Evolutionary conservation across 2,797 vertebrate species (phyloP), one percentile per base, ranked within the genome.

Genomic region (Coregonus sp.): DNA sequence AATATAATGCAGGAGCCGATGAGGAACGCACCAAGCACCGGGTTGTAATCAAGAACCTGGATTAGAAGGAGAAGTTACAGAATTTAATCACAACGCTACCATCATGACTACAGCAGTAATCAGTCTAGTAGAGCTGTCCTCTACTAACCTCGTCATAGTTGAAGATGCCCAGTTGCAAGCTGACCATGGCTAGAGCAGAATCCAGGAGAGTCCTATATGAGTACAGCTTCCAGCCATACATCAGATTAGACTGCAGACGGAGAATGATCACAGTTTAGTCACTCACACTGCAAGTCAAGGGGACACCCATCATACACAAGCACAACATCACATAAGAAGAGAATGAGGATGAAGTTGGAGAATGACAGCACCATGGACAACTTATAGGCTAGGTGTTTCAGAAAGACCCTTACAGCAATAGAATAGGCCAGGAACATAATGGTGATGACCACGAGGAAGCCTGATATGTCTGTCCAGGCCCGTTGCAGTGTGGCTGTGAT

Each of bases 1-100:
- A 99, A 98, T 85, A 98, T 89, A 1, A 99, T 98, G 89, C 96
- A 98, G 81, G 98, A 98, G 75, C 97, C 97, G 52, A 99, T 96
- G 80, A 99, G 91, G 87, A 98, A 96, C 37, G 96, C 97, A 56
- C 97, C 96, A 4, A 99, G 93, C 59, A 99, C 75, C 5, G 96
- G 97, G 84, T 95, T 98, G 78, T 96, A 95, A 90, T 96, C 95
- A 90, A 99, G 89, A 87, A 99, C 95, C 98, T 99, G 89, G 31
- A 81, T 69, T 25, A 47, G 52, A 82, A 20, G 63, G 54, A 71
- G 0, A 20, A 7, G 2, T 52, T 9, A 54, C 50, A 51, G 15
- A 54, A 37, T n/a, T 31, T 20, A 52, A 73, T 73, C 16, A n/a
- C 12, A 68, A 61, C 67, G 25, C 33, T 65, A 15, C 37, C 11